Base-by-base conservation (phyloP, 2,888 invertebrate genomes). In the Acleris laterana region DNA sequence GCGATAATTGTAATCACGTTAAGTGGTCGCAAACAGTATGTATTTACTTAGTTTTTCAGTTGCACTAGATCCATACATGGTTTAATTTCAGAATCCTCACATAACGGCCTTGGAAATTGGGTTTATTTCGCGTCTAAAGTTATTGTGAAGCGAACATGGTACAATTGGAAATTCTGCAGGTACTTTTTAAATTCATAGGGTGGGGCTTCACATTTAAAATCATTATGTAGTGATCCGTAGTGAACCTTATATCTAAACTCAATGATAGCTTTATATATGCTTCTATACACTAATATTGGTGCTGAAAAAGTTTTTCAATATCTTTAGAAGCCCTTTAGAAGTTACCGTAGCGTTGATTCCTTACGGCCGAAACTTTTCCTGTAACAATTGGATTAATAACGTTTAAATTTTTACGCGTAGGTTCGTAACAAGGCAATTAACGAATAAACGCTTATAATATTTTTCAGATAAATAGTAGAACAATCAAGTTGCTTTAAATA, bases 51-150 rank as follows among this genome's bases (percentile, higher is more conserved):
- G 74, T 76, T 74, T 74, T 74, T 76, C 69, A 72, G 74, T 77
- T 82, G 78, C 77, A 79, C 79, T 83, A 81, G 86, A 77, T 79
- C 79, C 82, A 84, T 83, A 81, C 79, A 73, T 88, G 82, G 76
- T 90, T 90, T 92, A 89, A 88, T 92, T 92, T 91, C 92, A 92
- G 91, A 91, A 82, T 80, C 86, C 76, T 76, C 85, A 83, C 82
- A 80, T 85, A 79, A 83, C 85, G 85, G 85, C 84, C 77, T 88
- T 82, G 89, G 87, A 85, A 82, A 85, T 89, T 89, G 79, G 84
- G 83, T 79, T 85, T 80, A 81, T 80, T 87, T 83, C 85, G 78
- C 84, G 81, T 84, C 83, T 74, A 73, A 71, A 72, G 66, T 75
- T 74, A 72, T 68, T 73, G 71, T 67, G 75, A 80, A 85, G 80